phyloP scores from a whole-genome alignment of 2,113 vertebrate genomes.

The Pomatorhinus ruficollis region DNA sequence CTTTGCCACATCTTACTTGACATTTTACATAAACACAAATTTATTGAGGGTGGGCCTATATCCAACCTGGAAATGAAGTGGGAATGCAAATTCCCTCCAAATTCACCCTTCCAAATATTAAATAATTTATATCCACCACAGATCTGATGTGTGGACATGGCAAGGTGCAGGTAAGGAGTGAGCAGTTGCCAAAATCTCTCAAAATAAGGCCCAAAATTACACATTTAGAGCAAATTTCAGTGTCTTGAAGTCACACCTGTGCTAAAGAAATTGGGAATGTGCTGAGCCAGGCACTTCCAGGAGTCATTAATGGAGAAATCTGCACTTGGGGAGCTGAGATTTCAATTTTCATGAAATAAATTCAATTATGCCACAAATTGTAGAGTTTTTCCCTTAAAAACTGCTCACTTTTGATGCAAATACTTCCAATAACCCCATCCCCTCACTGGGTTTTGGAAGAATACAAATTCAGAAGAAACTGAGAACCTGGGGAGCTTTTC shows the following conservation, averaged over 20 bases:
- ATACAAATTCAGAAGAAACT: neutral
- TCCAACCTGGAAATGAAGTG: neutral
- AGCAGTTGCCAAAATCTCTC: neutral
- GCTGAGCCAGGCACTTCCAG: neutral
- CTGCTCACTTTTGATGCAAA: neutral
- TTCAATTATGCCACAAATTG: neutral
- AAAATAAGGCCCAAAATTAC: neutral
- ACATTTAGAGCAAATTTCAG: neutral
- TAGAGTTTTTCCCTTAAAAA: accelerated
- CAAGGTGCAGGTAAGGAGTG: neutral
- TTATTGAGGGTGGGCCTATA: neutral
- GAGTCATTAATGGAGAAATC: neutral
- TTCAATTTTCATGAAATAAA: neutral
- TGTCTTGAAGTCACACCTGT: accelerated
- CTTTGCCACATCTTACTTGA: neutral
- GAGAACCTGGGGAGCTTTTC: neutral
- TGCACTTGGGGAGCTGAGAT: neutral
- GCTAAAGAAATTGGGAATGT: neutral
- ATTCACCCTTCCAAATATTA: neutral
- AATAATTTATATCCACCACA: neutral
- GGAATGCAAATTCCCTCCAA: neutral
- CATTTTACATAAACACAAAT: neutral
- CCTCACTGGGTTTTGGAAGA: neutral
- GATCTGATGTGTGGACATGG: neutral
- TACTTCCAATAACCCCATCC: neutral